phyloP scores from a whole-genome alignment of 2,113 vertebrate genomes.

The Theristicus caerulescens region DNA sequence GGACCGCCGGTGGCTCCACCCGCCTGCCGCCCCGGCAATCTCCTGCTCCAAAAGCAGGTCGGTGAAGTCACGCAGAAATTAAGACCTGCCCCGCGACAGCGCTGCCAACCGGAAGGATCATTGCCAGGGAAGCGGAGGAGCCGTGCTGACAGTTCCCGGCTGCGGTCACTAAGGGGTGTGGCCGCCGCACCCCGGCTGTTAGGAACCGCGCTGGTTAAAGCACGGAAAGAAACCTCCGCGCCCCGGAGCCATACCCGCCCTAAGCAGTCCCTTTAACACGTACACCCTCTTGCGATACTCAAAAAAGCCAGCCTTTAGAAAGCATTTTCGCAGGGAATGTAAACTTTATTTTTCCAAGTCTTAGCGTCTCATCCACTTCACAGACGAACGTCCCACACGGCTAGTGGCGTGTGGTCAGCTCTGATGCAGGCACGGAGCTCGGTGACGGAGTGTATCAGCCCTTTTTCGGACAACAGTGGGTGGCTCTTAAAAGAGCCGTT shows the following conservation, averaged over 20 bases:
- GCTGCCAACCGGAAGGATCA: not conserved
- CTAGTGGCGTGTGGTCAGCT: not conserved
- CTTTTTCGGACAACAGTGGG: not conserved
- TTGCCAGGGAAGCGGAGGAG: not conserved
- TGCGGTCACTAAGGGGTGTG: not conserved
- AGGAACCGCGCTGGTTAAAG: not conserved
- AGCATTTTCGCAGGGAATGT: not conserved
- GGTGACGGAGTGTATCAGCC: not conserved
- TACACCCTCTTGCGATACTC: not conserved
- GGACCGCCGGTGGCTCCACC: fast-evolving
- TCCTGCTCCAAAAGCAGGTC: not conserved
- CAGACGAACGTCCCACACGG: not conserved
- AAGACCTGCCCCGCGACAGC: not conserved
- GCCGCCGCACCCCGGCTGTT: not conserved
- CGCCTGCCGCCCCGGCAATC: not conserved
- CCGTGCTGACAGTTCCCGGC: not conserved
- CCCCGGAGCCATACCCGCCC: not conserved
- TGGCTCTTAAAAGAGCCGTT: conserved; percentile 82
- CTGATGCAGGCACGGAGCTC: not conserved
- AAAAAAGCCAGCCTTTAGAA: not conserved
- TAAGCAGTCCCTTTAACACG: not conserved
- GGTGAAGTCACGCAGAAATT: not conserved
- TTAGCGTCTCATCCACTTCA: not conserved
- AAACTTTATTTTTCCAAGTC: conserved; percentile 38
- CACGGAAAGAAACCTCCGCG: not conserved